A percentile compares a stretch with the other conserved stretches of the same genome.
phyloP scores from a whole-genome alignment of 2,797 vertebrate species.

The Pangasius sanitwongsei region DNA sequence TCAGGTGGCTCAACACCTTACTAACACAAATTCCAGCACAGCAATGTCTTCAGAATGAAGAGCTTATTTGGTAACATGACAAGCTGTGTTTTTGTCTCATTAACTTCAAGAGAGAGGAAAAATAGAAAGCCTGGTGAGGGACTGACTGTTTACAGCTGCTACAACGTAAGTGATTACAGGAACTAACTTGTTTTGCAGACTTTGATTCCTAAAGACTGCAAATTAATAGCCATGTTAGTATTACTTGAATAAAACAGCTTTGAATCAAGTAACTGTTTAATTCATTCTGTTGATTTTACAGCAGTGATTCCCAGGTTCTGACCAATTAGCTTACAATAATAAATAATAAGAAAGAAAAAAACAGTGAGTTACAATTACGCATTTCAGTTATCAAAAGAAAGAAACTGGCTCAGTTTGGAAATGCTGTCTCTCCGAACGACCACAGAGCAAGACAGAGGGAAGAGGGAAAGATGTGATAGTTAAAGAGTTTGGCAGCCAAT shows the following conservation, averaged over 20 bases:
- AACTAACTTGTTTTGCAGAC: background rate
- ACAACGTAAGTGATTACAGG: background rate
- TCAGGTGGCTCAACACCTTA: background rate
- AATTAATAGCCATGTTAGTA: background rate
- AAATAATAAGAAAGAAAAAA: background rate
- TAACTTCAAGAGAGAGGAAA: background rate
- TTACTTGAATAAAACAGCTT: background rate
- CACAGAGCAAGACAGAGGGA: background rate
- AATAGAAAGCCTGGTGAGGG: too few relatives aligned
- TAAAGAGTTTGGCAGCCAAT: slow-evolving; percentile 29
- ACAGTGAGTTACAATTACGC: background rate
- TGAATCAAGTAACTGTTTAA: background rate
- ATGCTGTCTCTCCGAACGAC: background rate
- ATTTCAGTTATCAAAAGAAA: background rate
- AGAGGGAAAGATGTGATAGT: background rate
- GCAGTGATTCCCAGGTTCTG: background rate
- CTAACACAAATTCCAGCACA: background rate
- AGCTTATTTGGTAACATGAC: background rate
- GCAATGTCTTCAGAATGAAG: background rate
- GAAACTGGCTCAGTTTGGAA: background rate
- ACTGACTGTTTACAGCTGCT: background rate
- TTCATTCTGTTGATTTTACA: background rate
- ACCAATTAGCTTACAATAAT: background rate
- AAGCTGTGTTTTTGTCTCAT: background rate
- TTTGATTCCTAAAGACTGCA: background rate